Percentiles rank a stretch among this genome's conserved stretches.
phyloP scores from a whole-genome alignment of 2,888 invertebrate genomes.

The Adela reaumurella region DNA sequence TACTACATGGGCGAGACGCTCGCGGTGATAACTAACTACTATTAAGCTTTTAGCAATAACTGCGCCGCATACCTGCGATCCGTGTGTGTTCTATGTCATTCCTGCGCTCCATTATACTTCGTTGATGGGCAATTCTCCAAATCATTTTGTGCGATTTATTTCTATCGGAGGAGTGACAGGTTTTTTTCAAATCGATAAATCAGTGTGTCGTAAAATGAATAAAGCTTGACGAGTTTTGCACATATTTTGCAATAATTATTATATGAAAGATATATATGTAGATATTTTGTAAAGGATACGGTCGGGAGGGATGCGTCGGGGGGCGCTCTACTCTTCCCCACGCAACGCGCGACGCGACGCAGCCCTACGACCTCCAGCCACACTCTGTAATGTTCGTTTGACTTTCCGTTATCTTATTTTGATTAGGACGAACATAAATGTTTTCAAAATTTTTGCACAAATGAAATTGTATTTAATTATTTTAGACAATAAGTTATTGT shows the following conservation, averaged over 20 bases:
- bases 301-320: conserved; percentile 22
- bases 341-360: conserved; percentile 3
- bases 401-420: conserved; percentile 22
- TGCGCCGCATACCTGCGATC: not conserved
- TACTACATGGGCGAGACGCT: conserved; percentile 29
- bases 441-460: conserved; percentile 48
- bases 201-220: conserved; percentile 45
- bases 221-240: conserved; percentile 50
- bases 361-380: not conserved
- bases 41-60: conserved; percentile 44
- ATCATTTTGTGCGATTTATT: not conserved
- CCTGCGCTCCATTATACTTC: not conserved
- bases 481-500: conserved; percentile 58
- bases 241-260: conserved; percentile 51
- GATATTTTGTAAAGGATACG: conserved; percentile 26
- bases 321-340: conserved; percentile 26
- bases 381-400: conserved; percentile 4
- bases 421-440: not conserved
- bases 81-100: not conserved
- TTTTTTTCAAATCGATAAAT: conserved; percentile 32
- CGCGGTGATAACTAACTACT: conserved; percentile 7
- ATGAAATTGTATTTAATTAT: conserved; percentile 56
- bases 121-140: not conserved
- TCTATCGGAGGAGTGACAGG: conserved; percentile 34
- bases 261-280: conserved; percentile 37